phyloP scores from a whole-genome alignment of 2,113 vertebrate genomes.

The Theropithecus gelada region DNA sequence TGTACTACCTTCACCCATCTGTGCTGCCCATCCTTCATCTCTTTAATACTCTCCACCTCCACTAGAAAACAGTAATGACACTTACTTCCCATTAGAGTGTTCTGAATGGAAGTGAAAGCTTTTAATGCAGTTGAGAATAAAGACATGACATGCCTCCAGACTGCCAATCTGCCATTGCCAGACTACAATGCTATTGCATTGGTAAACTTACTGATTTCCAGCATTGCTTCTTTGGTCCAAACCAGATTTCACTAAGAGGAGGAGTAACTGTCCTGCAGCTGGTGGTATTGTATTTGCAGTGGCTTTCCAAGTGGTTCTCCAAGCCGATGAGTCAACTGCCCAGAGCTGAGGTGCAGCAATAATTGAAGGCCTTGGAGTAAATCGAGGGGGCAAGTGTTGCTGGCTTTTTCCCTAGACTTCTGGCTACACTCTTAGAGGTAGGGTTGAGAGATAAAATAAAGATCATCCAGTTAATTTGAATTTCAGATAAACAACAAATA shows the following conservation, averaged over 20 bases:
- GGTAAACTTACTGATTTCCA: neutral
- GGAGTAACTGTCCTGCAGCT: neutral
- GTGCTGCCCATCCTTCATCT: neutral
- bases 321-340: neutral
- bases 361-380: neutral
- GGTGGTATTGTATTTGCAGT: neutral
- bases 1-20: neutral
- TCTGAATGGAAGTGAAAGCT: neutral
- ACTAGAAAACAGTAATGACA: neutral
- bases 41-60: neutral
- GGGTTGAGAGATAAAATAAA: neutral
- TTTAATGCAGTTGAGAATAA: neutral
- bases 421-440: neutral
- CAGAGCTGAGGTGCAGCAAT: neutral
- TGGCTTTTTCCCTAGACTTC: neutral
- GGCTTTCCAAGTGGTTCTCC: neutral
- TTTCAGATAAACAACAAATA: neutral
- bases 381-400: neutral
- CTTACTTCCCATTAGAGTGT: neutral
- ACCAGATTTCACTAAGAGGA: neutral
- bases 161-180: neutral
- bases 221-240: neutral
- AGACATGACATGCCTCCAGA: neutral
- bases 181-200: neutral
- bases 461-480: neutral